Evolutionary conservation across 1,140 invertebrate species (phyloP), one percentile per base, ranked within the genome.

Genomic region (Leptinotarsa undecemlineata): DNA sequence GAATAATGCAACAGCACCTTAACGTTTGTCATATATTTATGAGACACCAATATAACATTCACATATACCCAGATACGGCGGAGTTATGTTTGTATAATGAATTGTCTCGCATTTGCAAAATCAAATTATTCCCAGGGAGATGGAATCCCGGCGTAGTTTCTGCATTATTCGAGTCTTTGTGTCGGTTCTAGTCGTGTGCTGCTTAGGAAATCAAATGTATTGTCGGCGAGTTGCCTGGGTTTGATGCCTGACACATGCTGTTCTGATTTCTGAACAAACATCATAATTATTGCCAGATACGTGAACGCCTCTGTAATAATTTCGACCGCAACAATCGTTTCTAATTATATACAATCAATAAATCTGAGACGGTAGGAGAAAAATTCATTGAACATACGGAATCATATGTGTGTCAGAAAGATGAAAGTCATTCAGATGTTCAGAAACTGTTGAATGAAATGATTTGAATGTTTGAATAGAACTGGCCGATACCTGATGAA

Each of bases 201-300:
- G 72, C 64, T 74, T 74, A 68, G 72, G 72, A 74, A 74, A 74
- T 74, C 72, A 74, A 74, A 74, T 47, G 21, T 74, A 74, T 74
- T 74, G 72, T 74, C 66, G 66, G 48, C 42, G 57, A 48, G 19
- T 23, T 64, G 64, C 62, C 64, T 74, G 72, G 63, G 66, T 69
- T 69, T 74, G 72, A 74, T 26, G 64, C 19, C 72, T 74, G 72
- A 74, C 72, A 74, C 63, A 74, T 74, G 64, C 72, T 74, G 72
- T 74, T 74, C 72, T 68, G 72, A 74, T 74, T 74, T 74, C 72
- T 67, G 63, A 72, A 74, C 72, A 74, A 74, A 74, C 66, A 47
- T 74, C 72, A 74, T 74, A 74, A 74, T 74, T 72, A 60, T 62
- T 51, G 23, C 69, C 69, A 64, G 15, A 63, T 23, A 64, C 51